Conservation (phyloP, 2,113 vertebrate species). For the Callospermophilus lateralis region DNA sequence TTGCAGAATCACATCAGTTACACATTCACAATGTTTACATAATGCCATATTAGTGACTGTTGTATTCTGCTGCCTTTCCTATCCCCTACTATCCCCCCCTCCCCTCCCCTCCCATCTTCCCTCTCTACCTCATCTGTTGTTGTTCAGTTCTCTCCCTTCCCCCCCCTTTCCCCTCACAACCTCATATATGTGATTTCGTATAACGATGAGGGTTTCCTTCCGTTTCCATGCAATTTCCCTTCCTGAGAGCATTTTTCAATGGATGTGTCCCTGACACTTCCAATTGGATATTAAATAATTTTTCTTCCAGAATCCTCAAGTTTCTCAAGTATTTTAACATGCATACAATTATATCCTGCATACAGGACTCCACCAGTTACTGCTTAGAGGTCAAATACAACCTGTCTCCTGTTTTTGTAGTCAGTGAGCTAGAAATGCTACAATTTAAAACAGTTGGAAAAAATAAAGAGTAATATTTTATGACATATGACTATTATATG, state of each 20-base stretch:
- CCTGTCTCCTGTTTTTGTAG: neutral
- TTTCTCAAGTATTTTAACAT: slow-evolving; percentile 31
- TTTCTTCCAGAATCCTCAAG: neutral
- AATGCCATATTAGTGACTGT: no score
- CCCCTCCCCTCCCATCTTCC: no score
- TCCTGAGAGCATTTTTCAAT: neutral
- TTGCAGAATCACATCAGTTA: no score
- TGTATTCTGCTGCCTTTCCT: no score
- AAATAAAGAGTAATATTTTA: neutral
- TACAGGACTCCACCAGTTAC: neutral
- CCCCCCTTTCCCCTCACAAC: no score
- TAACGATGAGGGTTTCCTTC: no score
- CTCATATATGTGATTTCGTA: no score
- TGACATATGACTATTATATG: neutral
- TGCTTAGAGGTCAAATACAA: neutral
- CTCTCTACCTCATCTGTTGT: no score
- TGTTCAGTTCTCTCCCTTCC: no score
- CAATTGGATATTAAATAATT: slow-evolving; percentile 4
- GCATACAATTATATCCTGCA: neutral
- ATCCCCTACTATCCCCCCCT: no score
- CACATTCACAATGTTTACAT: no score
- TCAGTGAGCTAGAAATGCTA: neutral
- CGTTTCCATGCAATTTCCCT: no score
- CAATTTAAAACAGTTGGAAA: neutral
- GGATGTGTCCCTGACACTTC: slow-evolving; percentile 30